Evolutionary conservation across 2,888 invertebrate genomes (phyloP), one percentile per base, ranked within the genome.

Genomic region (Spatulosminthurus flaviceps): DNA sequence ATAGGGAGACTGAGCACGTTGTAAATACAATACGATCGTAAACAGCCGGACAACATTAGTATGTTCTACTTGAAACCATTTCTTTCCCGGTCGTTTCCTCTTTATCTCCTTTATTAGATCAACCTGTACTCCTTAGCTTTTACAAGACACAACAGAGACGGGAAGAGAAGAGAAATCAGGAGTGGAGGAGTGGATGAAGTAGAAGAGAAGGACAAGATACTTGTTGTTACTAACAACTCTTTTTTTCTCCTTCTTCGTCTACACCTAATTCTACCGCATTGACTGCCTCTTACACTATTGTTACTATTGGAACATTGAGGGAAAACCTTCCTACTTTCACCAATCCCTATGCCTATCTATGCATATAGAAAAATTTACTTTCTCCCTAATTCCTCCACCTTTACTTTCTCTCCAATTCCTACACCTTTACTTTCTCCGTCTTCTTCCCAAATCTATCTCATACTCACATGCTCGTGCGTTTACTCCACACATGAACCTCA

Each of bases 71-170:
- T 61, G 29, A 74, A 61, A 26, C 74, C 74, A 74, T 74, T 74
- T 74, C 74, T 74, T 60, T 74, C 74, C 60, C 24, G 21, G 26
- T 61, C 61, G 60, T 74, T 64, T 60, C 61, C 61, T 74, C 74
- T 64, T 74, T 74, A 74, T 74, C 74, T 60, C 21, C 51, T 74
- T 74, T 74, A 74, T 74, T 74, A 74, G 74, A 74, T 61, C 21
- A 60, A 74, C 61, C 29, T 61, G 74, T 60, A 74, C 64, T 64
- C 64, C 64, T 64, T 26, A 24, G 64, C 64, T 64, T 64, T 21
- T 64, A 24, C 64, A 64, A 64, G 64, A 26, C 11, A 26, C 24
- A 26, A 64, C 64, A 64, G 26, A 64, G 64, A 22, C 1, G 16
- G 13, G 64, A 64, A 24, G 24, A 64, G n/a, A 61, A 61, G 61